Evolutionary conservation across 2,113 vertebrate species (phyloP), one percentile per base, ranked within the genome.

Genomic region (Varanus komodoensis): DNA sequence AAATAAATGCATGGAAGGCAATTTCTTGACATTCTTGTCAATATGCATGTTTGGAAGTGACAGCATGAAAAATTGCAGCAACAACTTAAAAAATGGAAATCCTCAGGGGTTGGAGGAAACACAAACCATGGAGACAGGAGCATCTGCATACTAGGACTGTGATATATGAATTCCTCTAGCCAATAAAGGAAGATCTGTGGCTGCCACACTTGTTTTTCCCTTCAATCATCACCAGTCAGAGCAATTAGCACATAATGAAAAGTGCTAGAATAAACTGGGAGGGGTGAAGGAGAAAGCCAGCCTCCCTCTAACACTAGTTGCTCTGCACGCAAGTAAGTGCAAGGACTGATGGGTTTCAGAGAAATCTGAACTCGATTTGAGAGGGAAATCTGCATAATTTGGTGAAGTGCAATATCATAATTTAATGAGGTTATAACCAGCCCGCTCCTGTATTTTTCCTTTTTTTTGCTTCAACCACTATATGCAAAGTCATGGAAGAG

Each of bases 11-110:
- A 90, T 48, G 61, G 85, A 92, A 94, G 64, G 71, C 8, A 82
- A 69, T 69, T 93, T 90, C 84, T 89, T 95, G 93, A 90, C 90
- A 93, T 89, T 50, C 80, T 92, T 95, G 94, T 95, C 96, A 95
- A 95, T 94, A 94, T 29, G 74, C 1, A 0, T 75, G 48, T 92
- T 95, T 93, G 89, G 89, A 92, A 91, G 84, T 92, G 94, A 90
- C 94, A 93, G 52, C 75, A 87, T 94, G 93, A 95, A 89, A 89
- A 95, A 96, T 95, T 86, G 89, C 44, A 71, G 38, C 74, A 93
- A 90, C 91, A 87, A 7, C n/a, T 64, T 95, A 89, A 95, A 93
- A 95, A 90, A 94, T 90, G 54, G 85, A 94, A 92, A 82, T 90
- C 90, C 92, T 92, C 50, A 6, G 77, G 94, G 93, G 80, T 95